Conservation (phyloP, 2,888 invertebrate genomes). For the Charanyca ferruginea region DNA sequence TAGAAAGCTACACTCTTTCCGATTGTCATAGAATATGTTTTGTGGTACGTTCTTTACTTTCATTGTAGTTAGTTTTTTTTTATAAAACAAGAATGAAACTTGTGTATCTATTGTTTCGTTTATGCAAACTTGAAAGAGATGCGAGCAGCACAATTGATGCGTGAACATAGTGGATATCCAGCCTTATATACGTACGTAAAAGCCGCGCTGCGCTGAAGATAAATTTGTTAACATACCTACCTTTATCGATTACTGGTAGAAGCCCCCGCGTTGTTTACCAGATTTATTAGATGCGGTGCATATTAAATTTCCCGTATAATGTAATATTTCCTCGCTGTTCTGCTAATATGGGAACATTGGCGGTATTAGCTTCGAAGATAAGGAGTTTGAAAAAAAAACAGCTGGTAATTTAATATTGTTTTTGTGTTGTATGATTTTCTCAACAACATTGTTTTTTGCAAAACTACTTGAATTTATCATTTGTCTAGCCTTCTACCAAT, state of each 20-base stretch:
- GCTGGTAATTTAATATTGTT: too few relatives aligned
- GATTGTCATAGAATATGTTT: too few relatives aligned
- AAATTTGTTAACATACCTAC: conserved; percentile 51
- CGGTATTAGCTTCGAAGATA: background rate
- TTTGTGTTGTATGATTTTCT: too few relatives aligned
- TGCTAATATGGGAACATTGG: conserved; percentile 12
- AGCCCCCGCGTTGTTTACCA: conserved; percentile 49
- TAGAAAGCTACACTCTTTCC: too few relatives aligned
- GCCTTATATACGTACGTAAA: conserved; percentile 20
- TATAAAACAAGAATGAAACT: too few relatives aligned
- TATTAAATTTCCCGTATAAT: conserved; percentile 55
- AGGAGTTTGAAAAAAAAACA: conserved; percentile 15
- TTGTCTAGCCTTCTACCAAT: too few relatives aligned
- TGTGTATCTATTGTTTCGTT: background rate
- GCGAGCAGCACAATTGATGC: background rate
- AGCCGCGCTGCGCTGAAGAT: conserved; percentile 11
- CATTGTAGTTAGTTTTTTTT: too few relatives aligned
- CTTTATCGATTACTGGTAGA: conserved; percentile 42
- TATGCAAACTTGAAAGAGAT: background rate
- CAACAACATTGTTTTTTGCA: too few relatives aligned
- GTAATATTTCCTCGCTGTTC: conserved; percentile 35
- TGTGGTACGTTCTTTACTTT: too few relatives aligned
- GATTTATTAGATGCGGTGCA: conserved; percentile 51
- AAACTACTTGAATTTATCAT: too few relatives aligned
- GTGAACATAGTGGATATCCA: background rate